Base-by-base conservation (phyloP, 2,888 invertebrate species). In the Scaptomyza tumidula region DNA sequence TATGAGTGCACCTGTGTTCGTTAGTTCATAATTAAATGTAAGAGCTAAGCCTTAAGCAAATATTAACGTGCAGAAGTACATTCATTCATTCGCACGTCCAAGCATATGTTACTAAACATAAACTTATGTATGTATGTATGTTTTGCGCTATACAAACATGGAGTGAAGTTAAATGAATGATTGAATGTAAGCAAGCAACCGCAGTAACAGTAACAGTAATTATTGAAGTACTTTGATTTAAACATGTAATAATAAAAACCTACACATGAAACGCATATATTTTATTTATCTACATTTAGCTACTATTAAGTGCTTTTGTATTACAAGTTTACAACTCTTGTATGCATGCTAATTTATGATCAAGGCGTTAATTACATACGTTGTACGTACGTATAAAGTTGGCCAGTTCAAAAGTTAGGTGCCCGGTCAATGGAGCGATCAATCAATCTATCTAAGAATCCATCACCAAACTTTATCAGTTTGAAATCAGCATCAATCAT, bases 1-100 rank as follows among this genome's bases (percentile, higher is more conserved):
- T 81, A 75, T 78, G 78, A 81, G 76, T 90, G 89, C 80, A 88
- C 78, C 86, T 90, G 90, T 89, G 90, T 89, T 90, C 90, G 89
- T 82, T 89, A 79, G 84, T 67, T 69, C 55, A 58, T 80, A 83
- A 69, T 46, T 56, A 55, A 59, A 50, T 64, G 60, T 82, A 76
- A 70, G 66, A 63, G 59, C 50, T 58, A 55, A 9, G 56, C 56
- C 56, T 56, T 61, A 71, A 60, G 53, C 61, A 48, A 61, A 55
- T 49, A 59, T 27, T 16, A 16, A 68, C 19, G 19, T 33, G 60
- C 46, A 68, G 29, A 46, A 24, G 52, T 1, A 43, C 13, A 71
- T 45, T 50, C n/a, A 50, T 44, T 59, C 27, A 61, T 55, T 41
- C 45, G 41, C 24, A 53, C 41, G 44, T 13, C 58, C 54, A 29